Evolutionary conservation across 2,888 invertebrate species (phyloP).

Genomic region (Encarsia formosa): DNA sequence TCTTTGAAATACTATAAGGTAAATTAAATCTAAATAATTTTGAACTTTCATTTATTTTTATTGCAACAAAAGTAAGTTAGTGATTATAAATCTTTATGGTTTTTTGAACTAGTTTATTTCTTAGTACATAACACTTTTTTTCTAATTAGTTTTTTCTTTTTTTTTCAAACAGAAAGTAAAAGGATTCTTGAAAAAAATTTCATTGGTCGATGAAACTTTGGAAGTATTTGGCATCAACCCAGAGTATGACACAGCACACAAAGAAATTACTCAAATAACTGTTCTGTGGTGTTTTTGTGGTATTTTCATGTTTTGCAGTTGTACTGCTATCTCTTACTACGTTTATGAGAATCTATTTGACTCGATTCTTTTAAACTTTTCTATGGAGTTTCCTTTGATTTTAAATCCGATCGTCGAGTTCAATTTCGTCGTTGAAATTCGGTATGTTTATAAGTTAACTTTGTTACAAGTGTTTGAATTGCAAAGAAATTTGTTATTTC

Average conservation of each 20-base stretch:
- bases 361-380: background rate
- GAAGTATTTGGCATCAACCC: constrained; percentile 17
- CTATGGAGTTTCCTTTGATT: constrained; percentile 1
- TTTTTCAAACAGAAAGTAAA: background rate
- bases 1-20: too few species aligned
- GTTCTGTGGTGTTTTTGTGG: background rate
- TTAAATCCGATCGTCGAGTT: constrained; percentile 5
- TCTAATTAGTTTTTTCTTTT: too few species aligned
- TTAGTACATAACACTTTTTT: too few species aligned
- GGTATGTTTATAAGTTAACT: constrained; percentile 7
- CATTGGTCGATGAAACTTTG: constrained; percentile 14
- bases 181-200: constrained; percentile 3
- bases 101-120: too few species aligned
- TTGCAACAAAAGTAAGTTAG: too few species aligned
- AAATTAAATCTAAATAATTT: too few species aligned
- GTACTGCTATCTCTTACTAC: background rate
- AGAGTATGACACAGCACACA: background rate
- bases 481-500: background rate
- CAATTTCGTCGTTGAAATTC: constrained; percentile 4
- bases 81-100: too few species aligned
- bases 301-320: background rate
- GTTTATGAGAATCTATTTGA: background rate
- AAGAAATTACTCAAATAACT: background rate
- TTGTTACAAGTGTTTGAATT: constrained; percentile 16
- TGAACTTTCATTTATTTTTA: too few species aligned